A percentile compares a stretch with the other conserved stretches of the same genome.
phyloP scores from a whole-genome alignment of 2,888 invertebrate species.

The Pammene aurita region DNA sequence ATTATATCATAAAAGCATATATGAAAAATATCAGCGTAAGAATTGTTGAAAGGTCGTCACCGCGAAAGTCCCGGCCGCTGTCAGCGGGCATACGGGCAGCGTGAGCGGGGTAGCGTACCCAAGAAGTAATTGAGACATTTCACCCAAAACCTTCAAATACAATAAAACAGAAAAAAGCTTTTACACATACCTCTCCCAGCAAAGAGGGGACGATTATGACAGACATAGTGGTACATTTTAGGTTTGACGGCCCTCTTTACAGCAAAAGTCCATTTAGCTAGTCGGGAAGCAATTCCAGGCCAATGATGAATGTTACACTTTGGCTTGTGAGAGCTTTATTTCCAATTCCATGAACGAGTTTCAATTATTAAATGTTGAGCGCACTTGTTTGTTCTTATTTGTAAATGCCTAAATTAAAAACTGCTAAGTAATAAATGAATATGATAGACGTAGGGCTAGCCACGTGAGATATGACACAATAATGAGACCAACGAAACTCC shows the following conservation, averaged over 20 bases:
- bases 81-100: conserved; percentile 41
- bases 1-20: neutral
- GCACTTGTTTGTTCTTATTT: neutral
- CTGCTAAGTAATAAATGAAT: too few relatives aligned
- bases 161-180: conserved; percentile 51
- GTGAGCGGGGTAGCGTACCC: conserved; percentile 44
- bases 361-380: neutral
- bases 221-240: conserved; percentile 47
- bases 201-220: conserved; percentile 42
- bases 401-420: neutral
- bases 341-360: conserved; percentile 14
- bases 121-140: conserved; percentile 47
- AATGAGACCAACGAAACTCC: too few relatives aligned
- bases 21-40: conserved; percentile 3
- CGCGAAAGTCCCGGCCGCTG: conserved; percentile 35
- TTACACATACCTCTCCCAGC: conserved; percentile 42
- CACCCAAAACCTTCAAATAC: conserved; percentile 40
- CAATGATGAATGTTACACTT: conserved; percentile 57
- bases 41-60: conserved; percentile 27
- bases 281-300: conserved; percentile 56
- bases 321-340: conserved; percentile 54
- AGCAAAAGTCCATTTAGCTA: conserved; percentile 64
- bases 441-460: too few relatives aligned
- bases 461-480: too few relatives aligned
- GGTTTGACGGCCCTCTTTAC: conserved; percentile 53